A percentile compares a stretch with the other conserved stretches of the same genome.
phyloP scores from a whole-genome alignment of 2,797 vertebrate species.

The Ptychadena robeensis region DNA sequence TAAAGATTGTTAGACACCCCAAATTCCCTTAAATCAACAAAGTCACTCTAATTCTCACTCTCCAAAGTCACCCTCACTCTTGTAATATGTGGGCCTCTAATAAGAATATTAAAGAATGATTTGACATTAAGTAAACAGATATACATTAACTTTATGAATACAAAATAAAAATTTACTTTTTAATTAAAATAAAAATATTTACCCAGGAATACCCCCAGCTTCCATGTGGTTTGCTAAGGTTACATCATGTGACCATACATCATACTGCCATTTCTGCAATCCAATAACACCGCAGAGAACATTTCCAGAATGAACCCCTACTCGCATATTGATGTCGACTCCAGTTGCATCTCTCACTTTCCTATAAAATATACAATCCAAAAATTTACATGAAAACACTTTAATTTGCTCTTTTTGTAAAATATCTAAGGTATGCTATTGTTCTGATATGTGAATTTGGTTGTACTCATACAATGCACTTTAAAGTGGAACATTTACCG shows the following conservation, averaged over 20 bases:
- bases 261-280: constrained; percentile 97
- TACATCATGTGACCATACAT: constrained; percentile 98
- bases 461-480: too few species aligned
- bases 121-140: not conserved
- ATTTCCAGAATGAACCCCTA: constrained; percentile 96
- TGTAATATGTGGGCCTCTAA: not conserved
- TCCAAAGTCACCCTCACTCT: too few species aligned
- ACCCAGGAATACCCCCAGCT: constrained; percentile 96
- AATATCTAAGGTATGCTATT: too few species aligned
- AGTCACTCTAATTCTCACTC: too few species aligned
- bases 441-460: too few species aligned
- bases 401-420: too few species aligned
- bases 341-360: constrained; percentile 94
- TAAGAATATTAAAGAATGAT: not conserved
- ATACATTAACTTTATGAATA: not conserved
- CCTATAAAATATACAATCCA: constrained; percentile 71
- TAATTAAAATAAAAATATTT: constrained; percentile 64
- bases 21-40: too few species aligned
- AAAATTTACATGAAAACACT: too few species aligned
- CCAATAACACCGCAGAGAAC: constrained; percentile 96
- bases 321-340: constrained; percentile 97
- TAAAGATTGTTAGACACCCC: too few species aligned
- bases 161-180: not conserved
- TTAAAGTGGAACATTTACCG: too few species aligned
- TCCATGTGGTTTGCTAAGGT: constrained; percentile 98